Evolutionary conservation across 2,113 vertebrate genomes (phyloP).

Genomic region (Isurus oxyrinchus): DNA sequence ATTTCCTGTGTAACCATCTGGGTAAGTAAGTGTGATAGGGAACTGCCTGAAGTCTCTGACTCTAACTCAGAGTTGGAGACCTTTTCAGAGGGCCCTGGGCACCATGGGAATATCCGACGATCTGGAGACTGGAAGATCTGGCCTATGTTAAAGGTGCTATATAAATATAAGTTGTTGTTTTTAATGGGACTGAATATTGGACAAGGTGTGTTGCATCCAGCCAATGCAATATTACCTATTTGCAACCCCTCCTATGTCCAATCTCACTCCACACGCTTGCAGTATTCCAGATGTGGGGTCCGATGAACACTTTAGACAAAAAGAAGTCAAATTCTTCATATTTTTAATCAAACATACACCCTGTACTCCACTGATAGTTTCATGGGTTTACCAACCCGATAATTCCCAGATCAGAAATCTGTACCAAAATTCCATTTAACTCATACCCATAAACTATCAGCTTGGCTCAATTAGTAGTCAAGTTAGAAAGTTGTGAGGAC

Average conservation of each 20-base stretch:
- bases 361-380: neutral
- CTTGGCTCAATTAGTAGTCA: neutral
- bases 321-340: neutral
- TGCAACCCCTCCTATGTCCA: neutral
- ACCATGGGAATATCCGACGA: too few relatives aligned
- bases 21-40: too few relatives aligned
- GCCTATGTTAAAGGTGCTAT: neutral
- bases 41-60: too few relatives aligned
- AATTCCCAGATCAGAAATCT: neutral
- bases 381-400: neutral
- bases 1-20: too few relatives aligned
- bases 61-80: too few relatives aligned
- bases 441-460: neutral
- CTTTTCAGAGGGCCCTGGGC: too few relatives aligned
- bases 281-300: neutral
- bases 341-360: neutral
- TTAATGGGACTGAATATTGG: neutral
- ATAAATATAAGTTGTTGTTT: neutral
- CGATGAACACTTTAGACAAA: neutral
- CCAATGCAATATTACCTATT: neutral
- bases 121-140: too few relatives aligned
- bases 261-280: neutral
- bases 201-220: neutral
- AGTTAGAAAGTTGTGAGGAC: neutral
- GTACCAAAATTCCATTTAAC: neutral